Evolutionary conservation across 2,797 vertebrate genomes (phyloP), one percentile per base, ranked within the genome.

Genomic region (Oreonectes daqikongensis): DNA sequence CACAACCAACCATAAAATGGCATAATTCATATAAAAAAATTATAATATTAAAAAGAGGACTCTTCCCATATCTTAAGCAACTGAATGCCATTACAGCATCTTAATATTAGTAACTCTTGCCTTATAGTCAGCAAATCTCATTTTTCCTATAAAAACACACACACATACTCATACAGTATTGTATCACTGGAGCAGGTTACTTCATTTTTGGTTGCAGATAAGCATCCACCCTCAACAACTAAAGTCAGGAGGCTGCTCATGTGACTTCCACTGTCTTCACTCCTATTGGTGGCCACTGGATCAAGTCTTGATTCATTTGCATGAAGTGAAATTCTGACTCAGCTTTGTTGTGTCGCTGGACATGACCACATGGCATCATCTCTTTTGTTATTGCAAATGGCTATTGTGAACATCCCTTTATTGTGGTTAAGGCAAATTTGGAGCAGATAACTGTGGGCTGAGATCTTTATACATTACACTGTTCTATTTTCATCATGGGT

Each of bases 401-500:
- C 53, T 57, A 28, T 57, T 57, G 53, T 57, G 53, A 57, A 57
- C 53, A 28, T 20, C 5, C 11, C 5, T 26, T 55, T 55, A 26
- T 26, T 55, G 53, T 28, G 53, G 53, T 26, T 50, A 50, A 5
- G 15, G 5, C 15, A 55, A 24, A 28, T 57, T 7, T 17, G 7
- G 15, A 15, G 52, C 28, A 50, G 28, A 38, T 5, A 28, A 28
- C 14, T 17, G 26, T 7, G 26, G 53, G 52, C 20, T 14, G 52
- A 28, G 14, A 28, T 28, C 24, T 28, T 17, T 57, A 57, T 57
- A 28, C 53, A 57, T 78, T 86, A 77, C 78, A 85, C 82, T 81
- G 69, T 79, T 87, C 78, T 82, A 85, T 82, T 80, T 77, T 79
- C 77, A 79, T 66, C 57, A 85, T 79, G 60, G 24, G 35, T 35